Conservation (phyloP, 2,888 invertebrate genomes). For the Andrena marginata region DNA sequence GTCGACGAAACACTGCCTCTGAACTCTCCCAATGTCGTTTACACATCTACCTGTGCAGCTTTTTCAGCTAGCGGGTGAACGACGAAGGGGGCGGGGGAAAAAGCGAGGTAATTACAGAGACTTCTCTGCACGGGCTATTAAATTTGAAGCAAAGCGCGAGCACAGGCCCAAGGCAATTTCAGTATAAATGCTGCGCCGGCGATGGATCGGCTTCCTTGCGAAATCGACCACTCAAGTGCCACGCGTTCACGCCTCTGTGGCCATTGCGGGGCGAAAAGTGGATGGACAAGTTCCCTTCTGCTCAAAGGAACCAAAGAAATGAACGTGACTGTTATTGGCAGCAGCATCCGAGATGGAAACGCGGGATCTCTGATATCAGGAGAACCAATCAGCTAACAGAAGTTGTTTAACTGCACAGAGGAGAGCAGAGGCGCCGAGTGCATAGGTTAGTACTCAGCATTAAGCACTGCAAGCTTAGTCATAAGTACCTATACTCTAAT, state of each 20-base stretch:
- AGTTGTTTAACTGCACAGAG: no score
- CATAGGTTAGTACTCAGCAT: no score
- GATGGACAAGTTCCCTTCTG: not conserved
- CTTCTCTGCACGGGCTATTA: constrained; percentile 48
- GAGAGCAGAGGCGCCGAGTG: no score
- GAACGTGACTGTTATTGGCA: no score
- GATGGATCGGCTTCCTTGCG: not conserved
- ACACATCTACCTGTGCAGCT: constrained; percentile 36
- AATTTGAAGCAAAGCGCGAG: constrained; percentile 44
- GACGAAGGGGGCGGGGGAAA: constrained; percentile 21
- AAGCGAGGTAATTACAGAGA: constrained; percentile 51
- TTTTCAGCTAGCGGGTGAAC: constrained; percentile 39
- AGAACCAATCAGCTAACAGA: no score
- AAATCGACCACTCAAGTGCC: constrained; percentile 18
- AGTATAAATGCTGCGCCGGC: constrained; percentile 34
- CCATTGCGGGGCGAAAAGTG: not conserved
- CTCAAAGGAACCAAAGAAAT: no score
- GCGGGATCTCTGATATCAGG: no score
- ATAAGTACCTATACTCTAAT: no score
- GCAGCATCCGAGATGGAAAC: no score
- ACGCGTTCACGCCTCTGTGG: constrained; percentile 23
- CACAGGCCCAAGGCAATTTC: constrained; percentile 28
- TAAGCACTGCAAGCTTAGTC: no score
- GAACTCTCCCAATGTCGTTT: constrained; percentile 57
- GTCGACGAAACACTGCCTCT: constrained; percentile 51